Base-by-base conservation (phyloP, 2,888 invertebrate genomes). In the Branchipolynoe longqiensis region DNA sequence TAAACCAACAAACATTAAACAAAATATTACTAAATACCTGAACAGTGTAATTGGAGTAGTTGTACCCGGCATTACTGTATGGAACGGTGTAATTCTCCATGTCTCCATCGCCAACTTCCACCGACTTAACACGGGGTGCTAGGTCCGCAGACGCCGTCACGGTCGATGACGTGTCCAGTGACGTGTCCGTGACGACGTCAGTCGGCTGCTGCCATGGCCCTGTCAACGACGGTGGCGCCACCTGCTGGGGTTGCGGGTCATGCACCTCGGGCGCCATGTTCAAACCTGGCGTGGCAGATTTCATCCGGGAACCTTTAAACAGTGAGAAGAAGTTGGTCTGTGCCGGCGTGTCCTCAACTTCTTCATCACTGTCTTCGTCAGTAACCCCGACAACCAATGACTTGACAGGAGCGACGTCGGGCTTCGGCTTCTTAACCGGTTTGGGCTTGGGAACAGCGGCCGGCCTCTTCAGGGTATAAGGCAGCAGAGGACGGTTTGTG, bases 401-500 rank as follows among this genome's bases (percentile, higher is more conserved):
- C 2, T 28, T n/a, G 0, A 8, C 22, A 18, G 62, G 14, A 14
- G 40, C 36, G 3, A 25, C 8, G 0, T 8, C 25, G 4, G 38
- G 28, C 22, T 36, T 2, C 8, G 82, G 82, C 31, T 41, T 48
- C 22, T 28, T 25, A 28, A 40, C 40, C 0, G 62, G 40, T 36
- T 58, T 62, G 28, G 62, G 62, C 36, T 69, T 69, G 25, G 84
- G 54, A 1, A 0, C 8, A 14, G 84, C 48, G 1, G 84, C 25
- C 0, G 87, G 85, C 64, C 85, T 89, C 74, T 89, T 90, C 12
- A 92, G 88, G 0, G 90, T 87, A 73, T 91, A 88, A 28, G 92
- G 91, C 36, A 91, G 83, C 25, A 92, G 88, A 6, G 90, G 89
- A 62, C 92, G 88, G 74, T 91, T 91, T 6, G 89, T 73, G 86